These are phyloP conservation scores for Drosophila tsacasi DNA, from an alignment of 1,140 invertebrate species.

Conservation along the genomic window DNA sequence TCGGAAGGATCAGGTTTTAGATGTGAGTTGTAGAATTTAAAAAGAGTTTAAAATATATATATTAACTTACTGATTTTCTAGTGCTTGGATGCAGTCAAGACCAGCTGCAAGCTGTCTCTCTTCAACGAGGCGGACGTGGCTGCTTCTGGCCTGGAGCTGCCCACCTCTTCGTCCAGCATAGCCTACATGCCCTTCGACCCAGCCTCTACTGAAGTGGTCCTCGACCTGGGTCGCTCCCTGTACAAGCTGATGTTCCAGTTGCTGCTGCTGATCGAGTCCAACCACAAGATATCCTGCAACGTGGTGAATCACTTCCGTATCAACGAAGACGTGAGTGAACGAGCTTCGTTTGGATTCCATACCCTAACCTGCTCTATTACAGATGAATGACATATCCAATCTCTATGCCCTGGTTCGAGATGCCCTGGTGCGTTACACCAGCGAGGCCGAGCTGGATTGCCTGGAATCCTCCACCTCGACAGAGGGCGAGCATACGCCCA, in stretches of 20 bases:
- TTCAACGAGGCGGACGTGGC: slow-evolving; percentile 88
- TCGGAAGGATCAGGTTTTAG: slow-evolving; percentile 94
- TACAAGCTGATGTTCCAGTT: slow-evolving; percentile 98
- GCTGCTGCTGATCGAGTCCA: slow-evolving; percentile 94
- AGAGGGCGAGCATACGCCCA: slow-evolving; percentile 83
- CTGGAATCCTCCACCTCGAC: slow-evolving; percentile 84
- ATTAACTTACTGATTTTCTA: slow-evolving; percentile 66
- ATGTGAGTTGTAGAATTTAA: slow-evolving; percentile 87
- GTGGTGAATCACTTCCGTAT: slow-evolving; percentile 85
- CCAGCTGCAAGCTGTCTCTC: slow-evolving; percentile 90
- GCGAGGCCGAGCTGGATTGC: slow-evolving; percentile 79
- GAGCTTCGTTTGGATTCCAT: not conserved
- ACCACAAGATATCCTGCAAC: slow-evolving; percentile 93
- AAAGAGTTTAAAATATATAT: not conserved
- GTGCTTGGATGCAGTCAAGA: slow-evolving; percentile 91
- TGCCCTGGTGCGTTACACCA: slow-evolving; percentile 79
- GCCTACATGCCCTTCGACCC: slow-evolving; percentile 83
- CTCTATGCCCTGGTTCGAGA: slow-evolving; percentile 81
- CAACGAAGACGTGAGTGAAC: slow-evolving; percentile 78
- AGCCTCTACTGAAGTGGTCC: slow-evolving; percentile 86
- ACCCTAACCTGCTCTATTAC: not conserved
- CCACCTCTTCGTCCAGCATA: slow-evolving; percentile 62
- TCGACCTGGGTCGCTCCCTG: slow-evolving; percentile 92
- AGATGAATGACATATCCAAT: slow-evolving; percentile 85
- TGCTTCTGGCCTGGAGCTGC: slow-evolving; percentile 73